Percentiles rank a stretch among this genome's conserved stretches.
Conservation (phyloP, 2,113 vertebrate genomes). For the Sturnira hondurensis region DNA sequence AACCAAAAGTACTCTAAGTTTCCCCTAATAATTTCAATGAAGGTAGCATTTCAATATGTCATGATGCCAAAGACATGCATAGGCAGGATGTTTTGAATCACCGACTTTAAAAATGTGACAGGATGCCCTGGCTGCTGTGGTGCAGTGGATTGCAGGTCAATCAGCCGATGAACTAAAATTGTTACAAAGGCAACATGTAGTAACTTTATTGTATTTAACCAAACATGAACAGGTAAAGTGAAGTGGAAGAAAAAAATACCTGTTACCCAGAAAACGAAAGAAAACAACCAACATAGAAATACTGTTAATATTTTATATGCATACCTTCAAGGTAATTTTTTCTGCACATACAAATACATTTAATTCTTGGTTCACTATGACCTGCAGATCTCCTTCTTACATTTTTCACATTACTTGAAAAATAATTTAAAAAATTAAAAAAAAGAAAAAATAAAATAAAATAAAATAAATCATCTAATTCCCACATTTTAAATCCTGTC, state of each 20-base stretch:
- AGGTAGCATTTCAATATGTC: background rate
- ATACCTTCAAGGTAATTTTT: too few relatives aligned
- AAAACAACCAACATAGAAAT: background rate
- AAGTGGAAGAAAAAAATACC: background rate
- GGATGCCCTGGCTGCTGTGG: too few relatives aligned
- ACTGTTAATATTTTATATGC: too few relatives aligned
- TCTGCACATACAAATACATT: too few relatives aligned
- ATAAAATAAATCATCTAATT: too few relatives aligned
- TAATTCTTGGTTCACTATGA: too few relatives aligned
- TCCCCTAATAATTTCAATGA: background rate
- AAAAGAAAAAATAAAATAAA: too few relatives aligned
- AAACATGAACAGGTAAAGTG: background rate
- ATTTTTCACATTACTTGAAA: too few relatives aligned
- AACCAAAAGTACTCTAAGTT: background rate
- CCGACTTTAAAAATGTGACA: background rate
- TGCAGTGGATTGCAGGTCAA: too few relatives aligned
- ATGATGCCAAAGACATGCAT: background rate
- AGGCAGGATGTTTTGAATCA: background rate
- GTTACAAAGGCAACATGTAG: background rate
- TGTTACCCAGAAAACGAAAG: background rate
- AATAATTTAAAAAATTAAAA: too few relatives aligned
- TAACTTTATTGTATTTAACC: background rate
- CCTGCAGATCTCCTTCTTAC: too few relatives aligned
- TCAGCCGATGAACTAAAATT: background rate
- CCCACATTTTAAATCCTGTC: too few relatives aligned